Base-by-base conservation (phyloP, 2,113 vertebrate genomes). In the Bubo bubo region DNA sequence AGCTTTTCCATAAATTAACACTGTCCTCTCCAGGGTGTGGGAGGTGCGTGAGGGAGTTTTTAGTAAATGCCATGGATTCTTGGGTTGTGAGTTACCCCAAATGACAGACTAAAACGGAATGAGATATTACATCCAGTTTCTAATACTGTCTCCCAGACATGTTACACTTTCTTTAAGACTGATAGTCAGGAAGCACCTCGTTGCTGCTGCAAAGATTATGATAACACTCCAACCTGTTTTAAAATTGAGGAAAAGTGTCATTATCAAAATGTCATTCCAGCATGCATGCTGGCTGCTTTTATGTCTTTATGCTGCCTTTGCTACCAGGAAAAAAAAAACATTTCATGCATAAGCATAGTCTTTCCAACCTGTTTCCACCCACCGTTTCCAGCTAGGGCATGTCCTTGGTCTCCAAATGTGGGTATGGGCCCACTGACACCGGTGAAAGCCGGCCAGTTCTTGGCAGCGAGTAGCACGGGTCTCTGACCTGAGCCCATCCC, bases 101-200 rank as follows among this genome's bases (percentile, higher is more conserved):
- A 28, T 23, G 28, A 13, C n/a, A 28, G 16, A 13, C 0, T 2
- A 26, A 45, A 45, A 22, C 3, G 11, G 27, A 26, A 3, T 27
- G 47, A 60, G 74, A 7, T 45, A 12, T 39, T 19, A 3, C 34
- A 43, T 43, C 35, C 45, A 27, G 52, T 45, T 53, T 34, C 55
- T 70, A 53, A 62, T 18, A 17, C 5, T 2, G 7, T 45, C 85
- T 60, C 34, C 4, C 47, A 14, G 14, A 26, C 10, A 2, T 1
- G 27, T 60, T 32, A 21, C 63, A 14, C 73, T 52, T 59, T 21
- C 53, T 14, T 52, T 34, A 18, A 55, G 56, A 6, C 56, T 7
- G 34, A 20, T 34, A 58, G 55, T 27, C 26, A 35, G 39, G 64
- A 55, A 39, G 58, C 56, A 34, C 75, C 86, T 39, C 2, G 26